Evolutionary conservation across 2,797 vertebrate species (phyloP), one percentile per base, ranked within the genome.

Genomic region (Halcyon badia): DNA sequence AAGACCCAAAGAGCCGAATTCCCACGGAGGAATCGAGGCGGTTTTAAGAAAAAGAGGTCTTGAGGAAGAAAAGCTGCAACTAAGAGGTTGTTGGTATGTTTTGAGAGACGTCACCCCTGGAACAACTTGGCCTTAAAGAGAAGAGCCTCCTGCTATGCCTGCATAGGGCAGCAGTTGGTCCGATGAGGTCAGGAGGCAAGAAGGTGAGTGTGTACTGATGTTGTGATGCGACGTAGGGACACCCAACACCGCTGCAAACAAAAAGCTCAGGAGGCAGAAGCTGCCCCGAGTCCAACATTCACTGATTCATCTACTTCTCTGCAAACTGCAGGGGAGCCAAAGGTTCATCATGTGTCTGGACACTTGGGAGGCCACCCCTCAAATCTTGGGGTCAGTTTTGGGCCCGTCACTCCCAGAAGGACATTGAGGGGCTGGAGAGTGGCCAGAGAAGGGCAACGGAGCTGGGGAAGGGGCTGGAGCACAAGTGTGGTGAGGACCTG

Each of bases 151-250:
- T 77, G 66, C 31, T 72, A 20, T 0, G 6, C 26, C 37, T 62
- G 48, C 1, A 2, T 0, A 46, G 49, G 33, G 83, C 51, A 83
- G 75, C 68, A 93, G 86, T 3, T 58, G 77, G 57, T 58, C 75
- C 80, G 81, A 31, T 79, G 52, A 57, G 65, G 37, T 75, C 54
- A 81, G 64, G 24, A 42, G 70, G 33, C 41, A 85, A 26, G 58
- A n/a, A 10, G 9, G 31, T 11, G 2, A 10, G 13, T 2, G 6
- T 3, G 31, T 58, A 49, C 18, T 46, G 65, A 68, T 10, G 9
- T 11, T 16, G 71, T 37, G 57, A 46, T 0, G 0, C 24, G 31
- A 58, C 2, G 0, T 2, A 11, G 57, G 65, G 83, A 81, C 42
- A 89, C 22, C 49, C 39, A 89, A 70, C 39, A 64, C 25, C 31